Base-by-base conservation (phyloP, 2,888 invertebrate genomes). In the Caradrina clavipalpis region DNA sequence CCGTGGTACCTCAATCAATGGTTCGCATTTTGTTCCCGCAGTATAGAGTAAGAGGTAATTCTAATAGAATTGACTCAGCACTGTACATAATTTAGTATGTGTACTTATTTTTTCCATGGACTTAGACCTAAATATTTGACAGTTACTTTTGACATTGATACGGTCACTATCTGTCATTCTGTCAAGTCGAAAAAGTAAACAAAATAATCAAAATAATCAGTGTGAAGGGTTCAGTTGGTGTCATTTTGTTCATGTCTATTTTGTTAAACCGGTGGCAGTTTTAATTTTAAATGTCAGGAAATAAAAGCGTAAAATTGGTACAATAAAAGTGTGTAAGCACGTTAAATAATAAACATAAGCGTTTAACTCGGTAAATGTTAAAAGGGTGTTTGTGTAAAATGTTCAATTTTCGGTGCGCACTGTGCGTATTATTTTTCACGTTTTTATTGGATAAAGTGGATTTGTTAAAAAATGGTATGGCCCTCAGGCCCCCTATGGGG, bases 401-500 rank as follows among this genome's bases (percentile, higher is more conserved):
- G 75, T 73, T 80, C 73, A 73, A 56, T 15, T 22, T 65, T 61
- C 64, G 62, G 51, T 22, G 47, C 67, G 50, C 50, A 58, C 61
- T 80, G 67, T 74, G 66, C 50, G n/a, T 83, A 63, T 62, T 86
- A 49, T 55, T 85, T 67, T 78, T 85, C 49, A 60, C 65, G 21
- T 69, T 85, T 77, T 87, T 80, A 61, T 84, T 89, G 67, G 64
- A 79, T 66, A 74, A 85, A 71, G 93, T 92, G 56, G 81, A 87
- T 73, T 81, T 92, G 65, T 87, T 97, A 76, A 96, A 97, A 76
- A 97, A 97, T 93, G 97, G 97, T 5, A 84, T 97, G 72, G 97
- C 97, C 4, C 89, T 91, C 56, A 97, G 96, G 1, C 97, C 97
- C 31, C 97, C 97, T 0, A 97, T 97, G 97, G 97, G 97, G 17